These are phyloP conservation scores for Blomia tropicalis DNA, from an alignment of 2,888 invertebrate genomes.

Conservation along the genomic window DNA sequence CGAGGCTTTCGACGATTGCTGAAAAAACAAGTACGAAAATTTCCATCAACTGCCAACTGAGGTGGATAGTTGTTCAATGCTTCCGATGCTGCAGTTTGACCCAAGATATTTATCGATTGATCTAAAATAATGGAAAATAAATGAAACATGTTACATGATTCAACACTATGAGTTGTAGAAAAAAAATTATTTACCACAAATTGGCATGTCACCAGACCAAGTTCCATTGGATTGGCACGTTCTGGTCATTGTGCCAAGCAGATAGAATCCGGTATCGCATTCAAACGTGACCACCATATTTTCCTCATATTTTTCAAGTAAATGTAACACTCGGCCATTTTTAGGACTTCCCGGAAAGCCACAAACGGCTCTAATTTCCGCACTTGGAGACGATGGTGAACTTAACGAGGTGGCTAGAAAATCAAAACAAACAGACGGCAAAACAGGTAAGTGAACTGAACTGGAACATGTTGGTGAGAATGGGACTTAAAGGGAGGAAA, in stretches of 20 bases:
- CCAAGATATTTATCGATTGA: slow-evolving; percentile 30
- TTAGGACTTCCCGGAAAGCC: slow-evolving; percentile 34
- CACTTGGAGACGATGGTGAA: not conserved
- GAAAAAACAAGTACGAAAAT: slow-evolving; percentile 33
- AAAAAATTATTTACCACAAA: slow-evolving; percentile 32
- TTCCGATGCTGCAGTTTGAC: slow-evolving; percentile 30
- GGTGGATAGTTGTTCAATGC: slow-evolving; percentile 33
- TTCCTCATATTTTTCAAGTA: slow-evolving; percentile 10
- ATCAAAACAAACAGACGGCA: not conserved
- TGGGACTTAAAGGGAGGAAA: not conserved
- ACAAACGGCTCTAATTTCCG: slow-evolving; percentile 26
- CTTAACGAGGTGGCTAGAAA: not conserved
- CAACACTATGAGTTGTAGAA: not conserved
- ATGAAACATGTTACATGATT: not conserved
- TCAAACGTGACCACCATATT: slow-evolving; percentile 28
- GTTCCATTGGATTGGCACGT: slow-evolving; percentile 33
- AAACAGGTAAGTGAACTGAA: slow-evolving; percentile 2
- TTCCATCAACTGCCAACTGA: slow-evolving; percentile 33
- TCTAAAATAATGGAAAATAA: slow-evolving; percentile 29
- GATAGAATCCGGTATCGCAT: slow-evolving; percentile 31
- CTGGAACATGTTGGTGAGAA: not conserved
- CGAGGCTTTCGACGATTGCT: slow-evolving; percentile 33
- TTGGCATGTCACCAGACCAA: slow-evolving; percentile 33
- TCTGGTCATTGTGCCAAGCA: slow-evolving; percentile 31
- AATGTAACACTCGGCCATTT: slow-evolving; percentile 31